phyloP scores from a whole-genome alignment of 2,888 invertebrate genomes.

The Tolmerus cingulatus region DNA sequence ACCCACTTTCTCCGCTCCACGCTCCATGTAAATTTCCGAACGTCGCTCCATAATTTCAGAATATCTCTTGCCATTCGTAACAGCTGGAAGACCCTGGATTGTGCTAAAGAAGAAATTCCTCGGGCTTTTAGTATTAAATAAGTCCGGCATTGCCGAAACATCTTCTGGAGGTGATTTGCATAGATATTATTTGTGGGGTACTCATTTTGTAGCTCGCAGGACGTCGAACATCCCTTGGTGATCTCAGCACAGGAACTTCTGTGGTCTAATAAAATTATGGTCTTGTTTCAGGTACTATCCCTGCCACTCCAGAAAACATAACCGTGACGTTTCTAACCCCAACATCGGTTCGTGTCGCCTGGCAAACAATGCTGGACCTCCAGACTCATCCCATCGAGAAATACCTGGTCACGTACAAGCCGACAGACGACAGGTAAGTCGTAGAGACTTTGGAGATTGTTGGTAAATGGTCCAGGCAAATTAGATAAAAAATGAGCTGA shows the following conservation, averaged over 20 bases:
- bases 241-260: not conserved
- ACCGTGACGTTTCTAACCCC: constrained; percentile 88
- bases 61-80: not conserved
- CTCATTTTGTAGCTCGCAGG: not conserved
- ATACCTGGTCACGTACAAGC: constrained; percentile 91
- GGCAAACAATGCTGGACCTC: constrained; percentile 82
- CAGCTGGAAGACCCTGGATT: not conserved
- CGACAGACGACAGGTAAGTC: constrained; percentile 87
- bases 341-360: constrained; percentile 84
- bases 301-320: constrained; percentile 84
- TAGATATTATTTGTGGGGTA: not conserved
- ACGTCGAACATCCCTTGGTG: not conserved
- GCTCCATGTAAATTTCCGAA: not conserved
- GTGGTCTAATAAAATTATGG: not conserved
- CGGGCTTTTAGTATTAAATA: not conserved
- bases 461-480: not conserved
- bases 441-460: not conserved
- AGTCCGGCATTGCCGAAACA: not conserved
- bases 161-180: not conserved
- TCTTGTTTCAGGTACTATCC: constrained; percentile 75
- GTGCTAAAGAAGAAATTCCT: not conserved
- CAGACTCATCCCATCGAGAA: constrained; percentile 73
- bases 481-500: not conserved
- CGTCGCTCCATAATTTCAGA: not conserved
- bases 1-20: not conserved